These are phyloP conservation scores for Hypsopygia costalis DNA, from an alignment of 2,888 invertebrate genomes.

Conservation along the genomic window DNA sequence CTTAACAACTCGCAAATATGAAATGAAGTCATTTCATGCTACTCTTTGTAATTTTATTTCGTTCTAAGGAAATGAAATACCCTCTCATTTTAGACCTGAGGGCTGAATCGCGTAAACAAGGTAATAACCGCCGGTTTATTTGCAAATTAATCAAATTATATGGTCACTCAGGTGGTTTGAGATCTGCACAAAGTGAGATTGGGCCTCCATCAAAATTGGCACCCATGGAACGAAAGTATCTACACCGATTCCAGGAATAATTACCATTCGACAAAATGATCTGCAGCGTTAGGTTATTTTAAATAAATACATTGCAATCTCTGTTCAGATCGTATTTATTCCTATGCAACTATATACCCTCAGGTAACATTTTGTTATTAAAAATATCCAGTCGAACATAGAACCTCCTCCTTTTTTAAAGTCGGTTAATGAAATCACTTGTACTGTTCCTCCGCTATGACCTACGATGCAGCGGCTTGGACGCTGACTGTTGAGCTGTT, in stretches of 20 bases:
- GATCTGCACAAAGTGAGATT: not conserved
- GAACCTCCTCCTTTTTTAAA: too few species aligned
- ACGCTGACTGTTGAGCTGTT: too few species aligned
- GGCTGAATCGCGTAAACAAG: slow-evolving; percentile 5
- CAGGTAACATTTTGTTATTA: too few species aligned
- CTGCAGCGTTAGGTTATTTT: not conserved
- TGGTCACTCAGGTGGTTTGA: slow-evolving; percentile 11
- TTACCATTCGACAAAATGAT: not conserved
- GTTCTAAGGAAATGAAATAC: not conserved
- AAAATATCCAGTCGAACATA: too few species aligned
- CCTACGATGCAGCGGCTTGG: too few species aligned
- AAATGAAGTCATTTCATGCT: not conserved
- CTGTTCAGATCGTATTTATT: too few species aligned
- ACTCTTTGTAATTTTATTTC: not conserved
- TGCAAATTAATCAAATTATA: slow-evolving; percentile 21
- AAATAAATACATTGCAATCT: too few species aligned
- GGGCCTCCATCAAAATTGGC: slow-evolving; percentile 45
- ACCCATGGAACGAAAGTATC: slow-evolving; percentile 33
- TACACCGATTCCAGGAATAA: not conserved
- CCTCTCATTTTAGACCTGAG: not conserved
- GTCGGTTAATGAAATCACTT: too few species aligned
- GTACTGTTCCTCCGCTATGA: too few species aligned
- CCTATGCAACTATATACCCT: too few species aligned
- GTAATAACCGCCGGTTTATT: slow-evolving; percentile 14
- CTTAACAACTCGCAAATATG: not conserved